A percentile compares a stretch with the other conserved stretches of the same genome.
Evolutionary conservation across 2,113 vertebrate genomes (phyloP).

Genomic region (Microcebus tavaratra): DNA sequence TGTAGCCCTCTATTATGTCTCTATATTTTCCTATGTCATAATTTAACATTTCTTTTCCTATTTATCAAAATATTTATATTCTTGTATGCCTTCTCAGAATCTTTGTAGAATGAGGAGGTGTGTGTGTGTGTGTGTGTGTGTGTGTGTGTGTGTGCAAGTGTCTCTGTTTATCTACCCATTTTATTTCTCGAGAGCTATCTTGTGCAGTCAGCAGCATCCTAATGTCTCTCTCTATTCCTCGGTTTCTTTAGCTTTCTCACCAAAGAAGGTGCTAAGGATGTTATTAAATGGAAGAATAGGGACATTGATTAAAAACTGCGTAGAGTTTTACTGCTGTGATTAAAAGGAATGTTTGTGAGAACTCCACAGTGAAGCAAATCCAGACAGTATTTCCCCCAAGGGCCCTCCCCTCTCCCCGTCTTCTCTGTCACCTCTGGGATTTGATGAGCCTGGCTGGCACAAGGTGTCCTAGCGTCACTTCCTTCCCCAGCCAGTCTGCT

Average conservation of each 20-base stretch:
- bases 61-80: not conserved
- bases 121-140: not conserved
- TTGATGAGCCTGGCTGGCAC: not conserved
- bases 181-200: not conserved
- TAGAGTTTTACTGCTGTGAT: not conserved
- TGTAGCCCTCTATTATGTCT: not conserved
- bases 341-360: not conserved
- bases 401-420: too few relatives aligned
- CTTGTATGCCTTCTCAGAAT: not conserved
- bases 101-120: not conserved
- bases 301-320: not conserved
- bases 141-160: not conserved
- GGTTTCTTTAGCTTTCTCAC: not conserved
- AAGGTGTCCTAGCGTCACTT: not conserved
- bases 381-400: not conserved
- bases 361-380: not conserved
- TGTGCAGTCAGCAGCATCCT: not conserved
- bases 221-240: not conserved
- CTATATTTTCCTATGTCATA: not conserved
- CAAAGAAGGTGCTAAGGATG: not conserved
- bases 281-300: not conserved
- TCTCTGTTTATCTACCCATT: not conserved
- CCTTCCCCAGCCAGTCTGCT: not conserved
- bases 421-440: not conserved
- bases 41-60: not conserved